Evolutionary conservation across 2,113 vertebrate species (phyloP), one percentile per base, ranked within the genome.

Genomic region (Otis tarda): DNA sequence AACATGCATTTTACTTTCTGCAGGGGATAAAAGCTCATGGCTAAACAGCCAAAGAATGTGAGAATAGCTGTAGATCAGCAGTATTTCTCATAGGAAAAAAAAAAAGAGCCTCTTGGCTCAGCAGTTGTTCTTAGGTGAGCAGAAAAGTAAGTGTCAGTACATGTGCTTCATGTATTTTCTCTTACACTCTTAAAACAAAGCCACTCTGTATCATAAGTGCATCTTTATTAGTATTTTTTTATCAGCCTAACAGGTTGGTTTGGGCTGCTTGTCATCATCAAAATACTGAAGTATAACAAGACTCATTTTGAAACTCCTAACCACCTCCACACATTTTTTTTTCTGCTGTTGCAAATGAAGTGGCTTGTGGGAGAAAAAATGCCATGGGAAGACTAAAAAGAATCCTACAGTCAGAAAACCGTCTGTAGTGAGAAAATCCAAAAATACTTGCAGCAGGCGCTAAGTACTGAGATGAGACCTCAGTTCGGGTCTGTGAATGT

Each of bases 321-420:
- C 73, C 77, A 67, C 89, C 89, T 89, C 80, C 89, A 68, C 61
- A 75, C 8, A 2, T 23, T 65, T 24, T 61, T 74, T 56, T 45
- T 52, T 3, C 45, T 92, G 50, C 82, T 88, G 55, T 76, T 92
- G 80, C 73, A 87, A 84, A 59, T 80, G 59, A 89, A 93, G 67
- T 35, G 65, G 49, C n/a, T 87, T 75, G 75, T 95, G 75, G 68
- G 92, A 93, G 78, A 83, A 85, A 83, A 89, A 95, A 92, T 92
- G 73, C 64, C 47, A 50, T 47, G 56, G 64, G 47, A 96, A 92
- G 43, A 76, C 65, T 79, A 82, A 95, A 95, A 92, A 68, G 69
- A 53, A 61, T 90, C 65, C 31, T 73, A 41, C 77, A 95, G n/a
- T 69, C 63, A 90, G 87, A 63, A 91, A 93, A 20, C 90, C 5